Base-by-base conservation (phyloP, 2,888 invertebrate species). In the Catotricha subobsoleta region DNA sequence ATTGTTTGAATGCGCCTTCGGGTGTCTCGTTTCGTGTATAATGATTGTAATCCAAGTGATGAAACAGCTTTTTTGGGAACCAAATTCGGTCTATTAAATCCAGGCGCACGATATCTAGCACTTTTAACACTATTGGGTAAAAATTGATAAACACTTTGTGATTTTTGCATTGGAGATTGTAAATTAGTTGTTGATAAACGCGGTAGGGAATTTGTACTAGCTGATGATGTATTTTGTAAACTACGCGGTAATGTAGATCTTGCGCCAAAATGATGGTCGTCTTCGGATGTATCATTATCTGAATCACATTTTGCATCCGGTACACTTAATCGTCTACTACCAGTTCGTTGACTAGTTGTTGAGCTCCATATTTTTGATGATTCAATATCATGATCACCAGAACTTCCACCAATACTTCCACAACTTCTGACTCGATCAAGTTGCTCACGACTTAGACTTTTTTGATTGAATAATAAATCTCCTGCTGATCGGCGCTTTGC, bases 31-130 rank as follows among this genome's bases (percentile, higher is more conserved):
- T 68, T 66, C 49, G 65, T 70, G 52, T 72, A 74, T 16, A 68
- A 64, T 20, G 64, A 58, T 27, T 72, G 81, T 28, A 84, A 65
- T 1, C 82, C 81, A 2, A 80, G 79, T 0, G 80, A 79, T 15
- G 79, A 80, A 8, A 77, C 74, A 1, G 82, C 77, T 25, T 83
- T 66, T 49, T 82, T 82, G 1, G 80, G 77, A 43, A 66, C 64
- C n/a, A 56, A 52, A 34, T 60, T 57, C 4, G 61, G 65, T 33
- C 80, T n/a, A 35, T 7, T 71, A 62, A 80, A 80, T 2, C 82
- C 86, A 0, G 87, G 86, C 2, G 88, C 84, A 4, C 88, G 68
- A 59, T 88, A 88, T 29, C 88, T 68, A 31, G 87, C 87, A 40
- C 86, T 87, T 57, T 87, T 87, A 35, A 83, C 86, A 47, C 78